Evolutionary conservation across 2,113 vertebrate species (phyloP), one percentile per base, ranked within the genome.

Genomic region (Solea solea): DNA sequence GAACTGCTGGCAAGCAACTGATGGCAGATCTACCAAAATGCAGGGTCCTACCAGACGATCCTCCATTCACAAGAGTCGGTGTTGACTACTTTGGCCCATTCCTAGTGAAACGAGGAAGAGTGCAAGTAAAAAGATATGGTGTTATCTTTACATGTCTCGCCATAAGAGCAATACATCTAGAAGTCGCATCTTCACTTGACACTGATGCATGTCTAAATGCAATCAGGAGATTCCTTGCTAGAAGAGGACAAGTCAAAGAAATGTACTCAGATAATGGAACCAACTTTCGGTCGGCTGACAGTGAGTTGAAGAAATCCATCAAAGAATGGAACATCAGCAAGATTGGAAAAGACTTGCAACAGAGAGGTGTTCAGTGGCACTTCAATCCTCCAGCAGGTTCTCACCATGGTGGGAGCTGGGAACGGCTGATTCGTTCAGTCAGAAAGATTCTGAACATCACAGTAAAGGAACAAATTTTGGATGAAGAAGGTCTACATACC

Each of bases 401-500:
- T 14, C 61, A 72, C 51, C 65, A 75, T 6, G 64, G 80, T n/a
- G 56, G 67, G 8, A 53, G 21, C 8, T 76, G 63, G 73, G 62
- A 81, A 56, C 4, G 45, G 4, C 13, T 61, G 1, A 81, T 81
- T 4, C 15, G 39, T 1, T 72, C 67, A 8, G 44, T 78, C 12
- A 56, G 73, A 59, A 80, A 69, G 9, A 51, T 84, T 0, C 42
- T 80, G 45, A 75, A 64, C 7, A 1, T 28, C 8, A 63, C 39
- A 8, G 21, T 84, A 0, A 69, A 70, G 13, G 49, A 78, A 28
- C 79, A 82, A 4, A 4, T 34, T 8, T 27, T 79, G 50, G 63
- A 82, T 64, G 74, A 78, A 25, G 69, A 77, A 5, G 59, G 67
- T 42, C 72, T 79, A 0, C 68, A 85, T 0, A 82, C 75, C 10